These are phyloP conservation scores for Eupithecia insigniata DNA, from an alignment of 2,888 invertebrate genomes.

Conservation along the genomic window DNA sequence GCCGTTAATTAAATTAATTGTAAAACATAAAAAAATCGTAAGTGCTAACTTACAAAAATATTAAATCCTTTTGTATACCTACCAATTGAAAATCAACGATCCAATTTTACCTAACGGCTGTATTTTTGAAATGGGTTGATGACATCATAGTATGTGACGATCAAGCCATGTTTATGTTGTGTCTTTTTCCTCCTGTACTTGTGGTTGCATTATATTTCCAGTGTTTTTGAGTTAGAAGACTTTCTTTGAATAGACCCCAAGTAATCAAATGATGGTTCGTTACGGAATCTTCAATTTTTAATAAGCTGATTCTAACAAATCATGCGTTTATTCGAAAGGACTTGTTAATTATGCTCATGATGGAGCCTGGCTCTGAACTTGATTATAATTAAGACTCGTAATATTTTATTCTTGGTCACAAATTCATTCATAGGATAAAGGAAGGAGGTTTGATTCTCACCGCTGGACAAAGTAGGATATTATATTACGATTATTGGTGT, in stretches of 20 bases:
- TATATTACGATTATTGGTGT: neutral
- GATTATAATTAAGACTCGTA: slow-evolving; percentile 17
- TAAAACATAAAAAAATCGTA: no score
- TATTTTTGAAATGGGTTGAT: no score
- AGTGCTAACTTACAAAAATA: no score
- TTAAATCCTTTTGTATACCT: no score
- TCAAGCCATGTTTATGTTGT: no score
- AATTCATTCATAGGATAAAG: slow-evolving; percentile 10
- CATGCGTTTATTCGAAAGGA: slow-evolving; percentile 18
- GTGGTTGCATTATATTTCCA: neutral
- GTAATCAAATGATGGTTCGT: slow-evolving; percentile 51
- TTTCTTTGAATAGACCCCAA: slow-evolving; percentile 26
- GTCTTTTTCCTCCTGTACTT: no score
- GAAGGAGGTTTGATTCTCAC: neutral
- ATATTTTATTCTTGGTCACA: slow-evolving; percentile 16
- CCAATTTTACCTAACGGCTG: no score
- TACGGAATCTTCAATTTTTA: slow-evolving; percentile 35
- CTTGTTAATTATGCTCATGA: slow-evolving; percentile 8
- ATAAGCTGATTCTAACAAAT: slow-evolving; percentile 27
- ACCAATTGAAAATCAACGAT: no score
- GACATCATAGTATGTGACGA: no score
- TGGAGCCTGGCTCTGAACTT: slow-evolving; percentile 12
- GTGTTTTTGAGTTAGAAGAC: neutral
- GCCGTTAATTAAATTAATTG: no score
- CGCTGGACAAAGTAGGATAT: slow-evolving; percentile 1